A percentile compares a stretch with the other conserved stretches of the same genome.
Evolutionary conservation across 2,113 vertebrate species (phyloP).

Genomic region (Grus americana): DNA sequence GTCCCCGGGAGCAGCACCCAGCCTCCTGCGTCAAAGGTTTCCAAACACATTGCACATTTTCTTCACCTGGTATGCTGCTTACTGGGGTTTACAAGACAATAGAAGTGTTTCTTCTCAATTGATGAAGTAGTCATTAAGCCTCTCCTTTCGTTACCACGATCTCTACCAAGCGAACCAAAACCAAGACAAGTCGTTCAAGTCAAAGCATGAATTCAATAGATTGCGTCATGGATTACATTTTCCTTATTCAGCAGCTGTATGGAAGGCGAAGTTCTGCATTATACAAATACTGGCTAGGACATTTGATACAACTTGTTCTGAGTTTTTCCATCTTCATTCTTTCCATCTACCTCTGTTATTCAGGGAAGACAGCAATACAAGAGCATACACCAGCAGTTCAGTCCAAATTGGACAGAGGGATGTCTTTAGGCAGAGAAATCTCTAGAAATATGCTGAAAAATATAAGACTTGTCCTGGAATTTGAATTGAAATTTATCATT

Average conservation of each 20-base stretch:
- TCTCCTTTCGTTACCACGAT: neutral
- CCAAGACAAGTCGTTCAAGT: neutral
- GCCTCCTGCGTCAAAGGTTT: neutral
- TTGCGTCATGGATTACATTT: conserved; percentile 29
- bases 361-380: neutral
- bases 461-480: neutral
- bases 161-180: neutral
- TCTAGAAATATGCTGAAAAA: neutral
- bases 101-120: neutral
- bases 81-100: conserved; percentile 6
- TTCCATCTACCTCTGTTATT: neutral
- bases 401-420: neutral
- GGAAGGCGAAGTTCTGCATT: conserved; percentile 18
- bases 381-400: neutral
- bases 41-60: neutral
- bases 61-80: neutral
- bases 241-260: conserved; percentile 30
- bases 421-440: neutral
- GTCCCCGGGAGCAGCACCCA: neutral
- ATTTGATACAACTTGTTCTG: conserved; percentile 26
- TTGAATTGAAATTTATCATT: neutral
- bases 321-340: conserved; percentile 6
- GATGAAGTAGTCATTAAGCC: neutral
- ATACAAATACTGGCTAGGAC: neutral
- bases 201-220: conserved; percentile 40